Evolutionary conservation across 2,888 invertebrate genomes (phyloP).

Genomic region (Eupithecia pulchellata): DNA sequence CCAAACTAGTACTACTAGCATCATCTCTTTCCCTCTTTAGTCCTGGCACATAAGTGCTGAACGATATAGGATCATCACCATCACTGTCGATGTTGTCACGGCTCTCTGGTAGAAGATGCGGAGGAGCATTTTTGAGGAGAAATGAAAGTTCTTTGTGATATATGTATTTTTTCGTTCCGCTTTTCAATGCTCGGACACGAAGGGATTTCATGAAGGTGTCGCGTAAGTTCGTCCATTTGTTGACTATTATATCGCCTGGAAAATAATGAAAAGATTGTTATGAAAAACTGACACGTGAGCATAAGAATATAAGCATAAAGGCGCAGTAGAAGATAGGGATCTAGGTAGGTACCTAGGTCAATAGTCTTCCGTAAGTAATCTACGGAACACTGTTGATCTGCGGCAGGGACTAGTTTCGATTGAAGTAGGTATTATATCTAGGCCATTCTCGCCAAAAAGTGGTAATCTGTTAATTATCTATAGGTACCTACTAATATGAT

Average conservation of each 20-base stretch:
- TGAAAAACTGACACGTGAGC: too few species aligned
- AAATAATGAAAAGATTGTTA: constrained; percentile 22
- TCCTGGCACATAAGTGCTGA: background rate
- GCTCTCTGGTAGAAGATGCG: constrained; percentile 11
- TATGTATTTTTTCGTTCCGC: constrained; percentile 56
- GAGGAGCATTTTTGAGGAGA: constrained; percentile 46
- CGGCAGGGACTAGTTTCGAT: too few species aligned
- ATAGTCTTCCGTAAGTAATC: too few species aligned
- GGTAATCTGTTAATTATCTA: too few species aligned
- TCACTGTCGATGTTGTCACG: constrained; percentile 15
- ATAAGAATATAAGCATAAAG: too few species aligned
- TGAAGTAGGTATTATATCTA: too few species aligned
- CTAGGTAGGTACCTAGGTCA: too few species aligned
- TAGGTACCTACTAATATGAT: too few species aligned
- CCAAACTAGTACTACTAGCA: background rate
- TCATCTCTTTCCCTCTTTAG: constrained; percentile 23
- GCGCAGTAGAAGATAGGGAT: too few species aligned
- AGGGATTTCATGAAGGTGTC: constrained; percentile 75
- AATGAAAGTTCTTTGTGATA: constrained; percentile 70
- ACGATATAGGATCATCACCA: constrained; percentile 23
- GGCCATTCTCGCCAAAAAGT: too few species aligned
- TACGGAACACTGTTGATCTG: too few species aligned
- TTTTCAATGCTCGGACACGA: constrained; percentile 51
- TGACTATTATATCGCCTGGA: constrained; percentile 68
- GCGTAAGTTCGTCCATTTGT: constrained; percentile 77